Evolutionary conservation across 2,888 invertebrate species (phyloP).

Genomic region (Diplolepis rosae): DNA sequence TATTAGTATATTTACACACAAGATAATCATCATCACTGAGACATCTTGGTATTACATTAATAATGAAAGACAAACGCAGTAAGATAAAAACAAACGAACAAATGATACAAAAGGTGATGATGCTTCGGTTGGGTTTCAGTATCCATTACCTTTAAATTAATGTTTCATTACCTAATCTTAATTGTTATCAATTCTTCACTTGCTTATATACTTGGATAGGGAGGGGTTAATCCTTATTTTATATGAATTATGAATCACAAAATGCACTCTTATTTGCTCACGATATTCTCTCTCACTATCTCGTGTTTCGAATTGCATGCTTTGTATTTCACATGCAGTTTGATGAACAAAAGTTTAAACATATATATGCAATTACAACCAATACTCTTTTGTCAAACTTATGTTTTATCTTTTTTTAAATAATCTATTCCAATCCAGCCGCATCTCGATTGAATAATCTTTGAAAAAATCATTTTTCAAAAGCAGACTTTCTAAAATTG

Average conservation of each 20-base stretch:
- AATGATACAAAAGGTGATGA: constrained; percentile 72
- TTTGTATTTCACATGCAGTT: constrained; percentile 28
- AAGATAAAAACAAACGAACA: constrained; percentile 71
- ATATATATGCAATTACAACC: constrained; percentile 1
- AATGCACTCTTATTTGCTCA: constrained; percentile 50
- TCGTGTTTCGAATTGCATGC: constrained; percentile 7
- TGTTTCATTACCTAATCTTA: constrained; percentile 46
- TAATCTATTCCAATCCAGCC: constrained; percentile 6
- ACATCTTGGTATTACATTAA: constrained; percentile 69
- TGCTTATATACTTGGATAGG: constrained; percentile 40
- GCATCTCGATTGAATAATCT: too few species aligned
- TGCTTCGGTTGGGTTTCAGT: constrained; percentile 62
- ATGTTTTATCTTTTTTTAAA: neutral
- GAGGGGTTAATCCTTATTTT: constrained; percentile 38
- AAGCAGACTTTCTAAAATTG: neutral
- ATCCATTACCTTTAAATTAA: constrained; percentile 52
- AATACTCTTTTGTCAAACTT: neutral
- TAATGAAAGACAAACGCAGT: constrained; percentile 72
- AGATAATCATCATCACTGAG: constrained; percentile 62
- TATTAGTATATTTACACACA: constrained; percentile 71
- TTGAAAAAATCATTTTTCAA: constrained; percentile 15
- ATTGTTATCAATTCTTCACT: constrained; percentile 54
- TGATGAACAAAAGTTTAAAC: constrained; percentile 7
- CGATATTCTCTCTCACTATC: constrained; percentile 34
- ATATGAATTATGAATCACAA: constrained; percentile 52